These are phyloP conservation scores for Siphonodentalium dalli DNA, from an alignment of 2,888 invertebrate genomes.

Conservation along the genomic window DNA sequence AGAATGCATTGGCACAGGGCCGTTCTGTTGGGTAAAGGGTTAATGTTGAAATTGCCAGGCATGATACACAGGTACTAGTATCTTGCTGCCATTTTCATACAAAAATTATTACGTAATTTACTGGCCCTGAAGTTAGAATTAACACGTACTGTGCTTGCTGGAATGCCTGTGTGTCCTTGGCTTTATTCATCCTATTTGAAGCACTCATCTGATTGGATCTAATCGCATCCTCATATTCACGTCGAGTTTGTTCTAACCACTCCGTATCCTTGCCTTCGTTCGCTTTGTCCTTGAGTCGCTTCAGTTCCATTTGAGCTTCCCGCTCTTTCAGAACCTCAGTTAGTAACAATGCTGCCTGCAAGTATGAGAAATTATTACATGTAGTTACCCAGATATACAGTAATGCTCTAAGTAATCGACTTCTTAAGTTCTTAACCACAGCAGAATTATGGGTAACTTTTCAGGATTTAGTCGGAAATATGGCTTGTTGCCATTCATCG, in stretches of 20 bases:
- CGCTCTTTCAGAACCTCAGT: conserved; percentile 65
- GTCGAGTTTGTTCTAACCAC: conserved; percentile 41
- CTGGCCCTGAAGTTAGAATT: no score
- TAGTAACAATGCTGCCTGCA: conserved; percentile 62
- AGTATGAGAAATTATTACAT: not conserved
- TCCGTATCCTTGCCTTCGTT: conserved; percentile 49
- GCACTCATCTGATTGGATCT: conserved; percentile 53
- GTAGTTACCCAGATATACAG: not conserved
- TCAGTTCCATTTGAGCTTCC: conserved; percentile 64
- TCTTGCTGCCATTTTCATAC: no score
- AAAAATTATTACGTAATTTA: no score
- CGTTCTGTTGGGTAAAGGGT: no score
- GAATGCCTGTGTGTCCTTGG: conserved; percentile 45
- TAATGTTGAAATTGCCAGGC: no score
- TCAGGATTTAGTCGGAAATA: no score
- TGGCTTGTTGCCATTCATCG: no score
- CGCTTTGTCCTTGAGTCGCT: conserved; percentile 50
- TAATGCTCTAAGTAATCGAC: no score
- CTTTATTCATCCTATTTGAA: conserved; percentile 37
- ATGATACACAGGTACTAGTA: no score
- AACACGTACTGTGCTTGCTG: conserved; percentile 57
- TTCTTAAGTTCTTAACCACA: no score
- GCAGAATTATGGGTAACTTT: no score
- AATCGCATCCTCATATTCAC: conserved; percentile 57
- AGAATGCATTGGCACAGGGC: no score